Conservation (phyloP, 2,888 invertebrate genomes). For the Nemoura dubitans region DNA sequence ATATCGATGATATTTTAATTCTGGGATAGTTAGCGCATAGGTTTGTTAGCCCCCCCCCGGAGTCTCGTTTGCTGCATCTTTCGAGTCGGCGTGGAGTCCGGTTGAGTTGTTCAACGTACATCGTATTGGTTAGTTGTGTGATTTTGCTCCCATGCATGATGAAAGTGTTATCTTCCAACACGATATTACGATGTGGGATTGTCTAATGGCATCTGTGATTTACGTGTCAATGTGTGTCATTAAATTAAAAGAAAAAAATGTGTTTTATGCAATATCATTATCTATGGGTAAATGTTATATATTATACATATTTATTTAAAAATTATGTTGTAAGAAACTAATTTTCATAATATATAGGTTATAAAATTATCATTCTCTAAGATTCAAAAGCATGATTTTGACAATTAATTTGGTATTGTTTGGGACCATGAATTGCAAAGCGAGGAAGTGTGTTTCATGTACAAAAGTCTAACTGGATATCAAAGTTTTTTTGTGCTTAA, state of each 20-base stretch:
- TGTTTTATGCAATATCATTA: background rate
- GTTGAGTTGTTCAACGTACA: background rate
- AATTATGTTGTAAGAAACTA: slow-evolving; percentile 1
- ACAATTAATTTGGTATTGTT: slow-evolving; percentile 43
- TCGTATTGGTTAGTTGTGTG: background rate
- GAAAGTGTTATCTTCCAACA: slow-evolving; percentile 24
- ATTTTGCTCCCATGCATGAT: slow-evolving; percentile 12
- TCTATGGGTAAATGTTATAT: slow-evolving; percentile 1
- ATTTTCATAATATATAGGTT: slow-evolving; percentile 16
- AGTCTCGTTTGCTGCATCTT: background rate
- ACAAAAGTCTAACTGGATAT: slow-evolving; percentile 22
- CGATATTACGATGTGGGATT: slow-evolving; percentile 34
- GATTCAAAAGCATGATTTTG: background rate
- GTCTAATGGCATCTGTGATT: slow-evolving; percentile 41
- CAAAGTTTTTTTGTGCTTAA: slow-evolving; percentile 14
- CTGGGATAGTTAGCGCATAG: background rate
- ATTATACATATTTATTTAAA: slow-evolving; percentile 17
- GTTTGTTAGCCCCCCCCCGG: background rate
- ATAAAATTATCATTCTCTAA: background rate
- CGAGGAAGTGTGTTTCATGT: background rate
- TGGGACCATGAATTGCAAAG: slow-evolving; percentile 46
- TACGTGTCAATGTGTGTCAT: slow-evolving; percentile 37
- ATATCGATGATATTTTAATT: background rate
- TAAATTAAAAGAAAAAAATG: background rate
- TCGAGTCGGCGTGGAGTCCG: background rate